Evolutionary conservation across 2,888 invertebrate genomes (phyloP).

Genomic region (Trypoxylon attenuatum): DNA sequence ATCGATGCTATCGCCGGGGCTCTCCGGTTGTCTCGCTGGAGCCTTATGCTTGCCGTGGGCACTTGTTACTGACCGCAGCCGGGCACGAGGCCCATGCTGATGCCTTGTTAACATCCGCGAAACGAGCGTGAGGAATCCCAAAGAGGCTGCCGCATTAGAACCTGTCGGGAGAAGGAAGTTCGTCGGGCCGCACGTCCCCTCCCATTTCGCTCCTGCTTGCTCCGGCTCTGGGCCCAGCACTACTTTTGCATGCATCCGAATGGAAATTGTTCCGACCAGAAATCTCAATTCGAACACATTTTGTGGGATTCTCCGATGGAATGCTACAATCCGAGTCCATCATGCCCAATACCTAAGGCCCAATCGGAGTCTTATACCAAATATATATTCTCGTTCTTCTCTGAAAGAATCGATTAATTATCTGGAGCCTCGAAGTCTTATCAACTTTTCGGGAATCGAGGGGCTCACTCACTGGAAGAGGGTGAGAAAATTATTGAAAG

Average conservation of each 20-base stretch:
- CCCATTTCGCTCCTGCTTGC: constrained; percentile 22
- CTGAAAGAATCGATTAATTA: background rate
- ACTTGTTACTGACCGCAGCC: constrained; percentile 57
- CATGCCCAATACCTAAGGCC: too few species aligned
- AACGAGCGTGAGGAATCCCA: constrained; percentile 69
- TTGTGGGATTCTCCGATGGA: too few species aligned
- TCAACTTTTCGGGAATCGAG: background rate
- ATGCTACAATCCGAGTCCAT: too few species aligned
- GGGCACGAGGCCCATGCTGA: constrained; percentile 71
- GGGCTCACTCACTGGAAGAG: background rate
- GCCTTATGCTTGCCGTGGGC: constrained; percentile 43
- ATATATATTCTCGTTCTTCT: too few species aligned
- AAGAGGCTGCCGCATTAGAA: constrained; percentile 71
- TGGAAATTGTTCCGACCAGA: too few species aligned
- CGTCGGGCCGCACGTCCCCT: constrained; percentile 18
- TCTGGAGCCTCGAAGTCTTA: background rate
- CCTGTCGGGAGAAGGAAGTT: constrained; percentile 42
- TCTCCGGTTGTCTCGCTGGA: background rate
- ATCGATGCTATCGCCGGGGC: constrained; percentile 33
- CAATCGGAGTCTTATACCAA: too few species aligned
- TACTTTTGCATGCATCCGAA: constrained; percentile 11
- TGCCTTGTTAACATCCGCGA: constrained; percentile 73
- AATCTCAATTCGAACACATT: too few species aligned
- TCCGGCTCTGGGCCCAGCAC: background rate
- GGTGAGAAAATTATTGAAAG: background rate